Evolutionary conservation across 2,888 invertebrate genomes (phyloP), one percentile per base, ranked within the genome.

Genomic region (Adelphocoris suturalis): DNA sequence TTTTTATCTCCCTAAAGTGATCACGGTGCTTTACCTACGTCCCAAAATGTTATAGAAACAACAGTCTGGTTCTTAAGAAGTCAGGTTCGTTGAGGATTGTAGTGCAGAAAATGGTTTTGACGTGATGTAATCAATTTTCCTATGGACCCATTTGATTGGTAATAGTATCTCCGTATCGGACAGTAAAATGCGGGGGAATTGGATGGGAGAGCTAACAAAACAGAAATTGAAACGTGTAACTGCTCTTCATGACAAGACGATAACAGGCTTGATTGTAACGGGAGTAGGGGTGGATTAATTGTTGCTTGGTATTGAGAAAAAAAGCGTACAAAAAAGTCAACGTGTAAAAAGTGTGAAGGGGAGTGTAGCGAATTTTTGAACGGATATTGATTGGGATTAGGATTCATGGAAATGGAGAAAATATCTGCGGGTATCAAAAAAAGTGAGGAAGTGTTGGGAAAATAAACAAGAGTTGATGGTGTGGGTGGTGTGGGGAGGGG

Each of bases 361-460:
- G 37, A 37, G 80, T 5, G 14, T 46, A 80, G 80, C 46, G n/a
- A 46, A 28, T 28, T 80, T 80, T 80, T 37, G 37, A 37, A n/a
- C 46, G 80, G 28, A 80, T 80, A 80, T 80, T 80, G 80, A 80
- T 80, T 46, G 37, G 80, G 46, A 37, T 80, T 80, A 80, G 80
- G 28, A 80, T 5, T 46, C 27, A 7, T 23, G 14, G 28, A 80
- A 80, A 80, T 37, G 80, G 37, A 28, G 13, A 7, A 37, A 46
- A 80, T 37, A 37, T 37, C 37, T 7, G 37, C 48, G 81, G 81
- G 81, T 81, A 81, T 81, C 47, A n/a, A 81, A 81, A 81, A 81
- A 81, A 81, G 80, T 80, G 80, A 80, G 80, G 80, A 81, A 81
- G 81, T 81, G 81, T 81, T 81, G 48, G 81, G 81, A 48, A n/a